These are phyloP conservation scores for Laticauda laticaudata DNA, from an alignment of 2,113 vertebrate genomes.

Conservation along the genomic window DNA sequence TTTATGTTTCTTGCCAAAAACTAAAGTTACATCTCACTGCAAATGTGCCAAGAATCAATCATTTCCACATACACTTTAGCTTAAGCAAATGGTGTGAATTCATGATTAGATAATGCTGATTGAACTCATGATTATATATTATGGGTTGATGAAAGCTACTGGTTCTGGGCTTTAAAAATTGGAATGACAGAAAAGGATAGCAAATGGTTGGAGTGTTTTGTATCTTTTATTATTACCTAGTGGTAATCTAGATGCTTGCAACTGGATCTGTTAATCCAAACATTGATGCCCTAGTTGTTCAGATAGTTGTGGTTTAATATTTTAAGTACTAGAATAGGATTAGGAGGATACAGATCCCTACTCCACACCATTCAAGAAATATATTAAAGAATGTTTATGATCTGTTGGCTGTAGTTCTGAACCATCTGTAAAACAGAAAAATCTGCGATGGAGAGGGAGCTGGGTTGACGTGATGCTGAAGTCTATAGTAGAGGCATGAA, in stretches of 20 bases:
- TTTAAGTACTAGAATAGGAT: background rate
- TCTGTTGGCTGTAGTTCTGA: background rate
- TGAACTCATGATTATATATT: background rate
- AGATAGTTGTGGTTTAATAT: background rate
- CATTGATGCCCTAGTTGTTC: background rate
- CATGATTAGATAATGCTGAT: background rate
- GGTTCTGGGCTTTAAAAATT: background rate
- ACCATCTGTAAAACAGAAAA: background rate
- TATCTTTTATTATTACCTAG: background rate
- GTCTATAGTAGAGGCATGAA: background rate
- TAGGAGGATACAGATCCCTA: background rate
- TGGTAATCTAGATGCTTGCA: background rate
- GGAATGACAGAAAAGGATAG: background rate
- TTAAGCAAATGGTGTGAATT: background rate
- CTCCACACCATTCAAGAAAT: background rate
- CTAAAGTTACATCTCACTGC: background rate
- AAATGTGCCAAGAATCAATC: background rate
- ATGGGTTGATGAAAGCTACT: background rate
- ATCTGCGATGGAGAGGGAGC: background rate
- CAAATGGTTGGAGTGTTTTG: background rate
- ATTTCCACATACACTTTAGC: background rate
- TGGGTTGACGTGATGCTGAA: background rate
- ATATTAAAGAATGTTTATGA: background rate
- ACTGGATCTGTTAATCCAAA: background rate
- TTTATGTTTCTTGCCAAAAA: background rate